Base-by-base conservation (phyloP, 2,888 invertebrate genomes). In the Heliconius sara region DNA sequence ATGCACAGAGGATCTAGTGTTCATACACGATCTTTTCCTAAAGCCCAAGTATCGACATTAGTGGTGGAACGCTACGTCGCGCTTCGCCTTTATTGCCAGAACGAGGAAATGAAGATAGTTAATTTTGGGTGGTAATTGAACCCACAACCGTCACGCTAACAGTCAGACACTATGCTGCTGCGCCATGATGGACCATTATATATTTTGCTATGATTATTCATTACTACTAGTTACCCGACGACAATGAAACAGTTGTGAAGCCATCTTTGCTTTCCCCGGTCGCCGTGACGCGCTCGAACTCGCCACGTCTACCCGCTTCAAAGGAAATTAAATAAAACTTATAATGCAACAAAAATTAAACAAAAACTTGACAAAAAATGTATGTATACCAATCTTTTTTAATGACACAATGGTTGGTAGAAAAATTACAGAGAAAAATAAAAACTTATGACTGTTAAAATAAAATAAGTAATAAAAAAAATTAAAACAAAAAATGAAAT, bases 181-280 rank as follows among this genome's bases (percentile, higher is more conserved):
- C 6, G 47, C 19, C 47, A 19, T 47, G 19, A 47, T 19, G 47
- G n/a, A 12, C 1, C 60, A 60, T 60, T 60, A 60, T 16, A 65
- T 27, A 16, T 16, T 16, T 65, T 43, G 25, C 7, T 34, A 60
- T 60, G 9, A 71, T 30, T 34, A 76, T 67, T 47, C 92, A 22
- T 47, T 75, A 22, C 52, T 79, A 34, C 52, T 57, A 65, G 47
- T 75, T 88, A 87, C 97, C 96, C 83, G 97, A 95, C 72, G 96
- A 96, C 25, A 97, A 94, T 76, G 96, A 96, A 77, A 97, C 96
- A 0, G 97, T 96, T 10, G 97, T 97, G 87, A 96, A 97, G 75
- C 96, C 96, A 83, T 96, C 97, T 86, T 96, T 97, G 85, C 93
- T 93, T 76, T 96, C 97, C n/a, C 96, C 96, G 1, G 96, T 94